These are phyloP conservation scores for Haliclona indistincta DNA, from an alignment of 37 sponge, comb jelly and placozoan genomes.

Conservation along the genomic window DNA sequence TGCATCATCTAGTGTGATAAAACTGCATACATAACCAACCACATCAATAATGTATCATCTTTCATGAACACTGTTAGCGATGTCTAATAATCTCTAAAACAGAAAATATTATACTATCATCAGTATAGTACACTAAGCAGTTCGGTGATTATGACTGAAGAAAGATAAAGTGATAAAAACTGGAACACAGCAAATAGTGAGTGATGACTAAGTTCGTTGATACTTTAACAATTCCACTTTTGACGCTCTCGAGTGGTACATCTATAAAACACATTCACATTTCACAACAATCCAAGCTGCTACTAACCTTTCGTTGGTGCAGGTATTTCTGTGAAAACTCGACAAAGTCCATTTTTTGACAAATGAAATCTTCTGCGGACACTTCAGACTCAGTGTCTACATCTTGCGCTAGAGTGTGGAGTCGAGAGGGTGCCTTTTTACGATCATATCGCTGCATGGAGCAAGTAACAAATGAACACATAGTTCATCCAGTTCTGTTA, in stretches of 20 bases:
- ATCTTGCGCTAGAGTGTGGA: conserved; percentile 46
- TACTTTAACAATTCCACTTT: conserved; percentile 5
- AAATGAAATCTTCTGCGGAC: conserved; percentile 53
- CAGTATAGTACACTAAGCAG: background rate
- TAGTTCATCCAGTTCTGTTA: background rate
- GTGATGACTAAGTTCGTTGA: background rate
- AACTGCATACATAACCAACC: background rate
- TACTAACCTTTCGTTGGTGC: conserved; percentile 46
- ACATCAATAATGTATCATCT: background rate
- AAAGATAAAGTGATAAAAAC: background rate
- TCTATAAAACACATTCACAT: background rate
- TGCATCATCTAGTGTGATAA: background rate
- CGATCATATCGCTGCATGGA: conserved; percentile 39
- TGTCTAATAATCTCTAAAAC: background rate
- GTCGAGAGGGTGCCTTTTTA: background rate
- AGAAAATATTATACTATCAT: background rate
- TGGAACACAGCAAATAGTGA: background rate
- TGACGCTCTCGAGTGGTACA: conserved; percentile 1
- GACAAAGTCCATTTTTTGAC: conserved; percentile 35
- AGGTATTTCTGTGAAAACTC: conserved; percentile 49
- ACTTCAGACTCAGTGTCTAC: conserved; percentile 61
- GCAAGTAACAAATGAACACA: background rate
- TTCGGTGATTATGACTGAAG: background rate
- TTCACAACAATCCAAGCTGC: background rate
- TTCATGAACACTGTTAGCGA: background rate